Percentiles rank a stretch among this genome's conserved stretches.
phyloP scores from a whole-genome alignment of 1,140 invertebrate genomes.

The Araneus ventricosus region DNA sequence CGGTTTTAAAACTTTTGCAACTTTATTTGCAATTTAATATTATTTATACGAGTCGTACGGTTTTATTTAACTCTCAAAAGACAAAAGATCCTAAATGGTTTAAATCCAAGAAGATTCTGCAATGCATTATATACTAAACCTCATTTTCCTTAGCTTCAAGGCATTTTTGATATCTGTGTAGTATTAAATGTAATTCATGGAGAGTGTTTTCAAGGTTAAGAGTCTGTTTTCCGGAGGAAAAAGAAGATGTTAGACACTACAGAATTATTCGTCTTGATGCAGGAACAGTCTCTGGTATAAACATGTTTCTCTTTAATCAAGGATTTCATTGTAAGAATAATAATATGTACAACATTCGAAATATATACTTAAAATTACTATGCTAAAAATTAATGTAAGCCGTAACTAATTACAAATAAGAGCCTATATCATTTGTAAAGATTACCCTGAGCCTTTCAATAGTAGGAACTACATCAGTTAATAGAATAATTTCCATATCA shows the following conservation, averaged over 20 bases:
- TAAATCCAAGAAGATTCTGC: too few relatives aligned
- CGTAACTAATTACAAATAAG: slow-evolving; percentile 11
- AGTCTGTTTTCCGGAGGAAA: background rate
- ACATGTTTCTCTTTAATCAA: background rate
- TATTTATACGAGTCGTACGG: too few relatives aligned
- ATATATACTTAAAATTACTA: slow-evolving; percentile 2
- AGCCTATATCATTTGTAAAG: background rate
- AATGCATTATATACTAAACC: too few relatives aligned
- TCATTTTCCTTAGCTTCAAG: too few relatives aligned
- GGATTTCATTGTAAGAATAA: background rate
- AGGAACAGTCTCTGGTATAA: background rate
- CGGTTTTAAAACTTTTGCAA: too few relatives aligned
- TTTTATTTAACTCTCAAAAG: too few relatives aligned
- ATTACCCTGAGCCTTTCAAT: background rate
- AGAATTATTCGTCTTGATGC: background rate
- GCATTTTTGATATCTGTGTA: too few relatives aligned
- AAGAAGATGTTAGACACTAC: background rate
- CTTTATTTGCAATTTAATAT: too few relatives aligned
- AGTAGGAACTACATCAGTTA: background rate
- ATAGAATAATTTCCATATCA: background rate
- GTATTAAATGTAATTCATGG: too few relatives aligned
- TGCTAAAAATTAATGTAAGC: background rate
- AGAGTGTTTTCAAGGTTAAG: background rate
- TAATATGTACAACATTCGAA: background rate
- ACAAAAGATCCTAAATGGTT: too few relatives aligned